Conservation (phyloP, 2,113 vertebrate genomes). For the Apodemus sylvaticus region DNA sequence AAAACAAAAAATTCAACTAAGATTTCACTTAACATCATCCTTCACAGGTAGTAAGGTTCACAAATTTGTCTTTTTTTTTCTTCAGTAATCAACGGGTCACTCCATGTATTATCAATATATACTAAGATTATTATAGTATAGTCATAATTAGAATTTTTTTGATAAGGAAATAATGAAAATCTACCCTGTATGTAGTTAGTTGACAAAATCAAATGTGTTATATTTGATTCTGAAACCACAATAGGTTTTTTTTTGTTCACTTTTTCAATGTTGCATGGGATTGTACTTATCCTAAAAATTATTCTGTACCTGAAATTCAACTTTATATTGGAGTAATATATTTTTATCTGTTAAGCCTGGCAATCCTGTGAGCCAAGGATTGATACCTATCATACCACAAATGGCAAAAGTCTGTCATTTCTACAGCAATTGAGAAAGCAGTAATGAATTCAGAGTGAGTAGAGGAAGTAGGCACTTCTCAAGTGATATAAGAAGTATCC, state of each 20-base stretch:
- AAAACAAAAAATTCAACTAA: not conserved
- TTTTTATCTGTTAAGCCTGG: constrained; percentile 41
- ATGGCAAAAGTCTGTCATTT: constrained; percentile 23
- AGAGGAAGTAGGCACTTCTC: not conserved
- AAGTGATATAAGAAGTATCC: constrained; percentile 50
- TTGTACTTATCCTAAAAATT: constrained; percentile 10
- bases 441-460: constrained; percentile 20
- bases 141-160: not conserved
- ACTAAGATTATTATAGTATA: not conserved
- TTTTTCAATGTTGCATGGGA: not conserved
- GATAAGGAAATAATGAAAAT: not conserved
- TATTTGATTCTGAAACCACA: constrained; percentile 14
- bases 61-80: not conserved
- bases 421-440: constrained; percentile 33
- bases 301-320: constrained; percentile 43
- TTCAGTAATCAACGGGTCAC: not conserved
- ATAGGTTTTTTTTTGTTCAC: not conserved
- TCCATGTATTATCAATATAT: not conserved
- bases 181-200: not conserved
- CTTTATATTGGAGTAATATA: not conserved
- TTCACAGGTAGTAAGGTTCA: not conserved
- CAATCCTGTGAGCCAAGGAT: not conserved
- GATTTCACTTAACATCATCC: not conserved
- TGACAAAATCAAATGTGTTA: not conserved
- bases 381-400: not conserved